Conservation (phyloP, 2,888 invertebrate species). For the Cosmia pyralina region DNA sequence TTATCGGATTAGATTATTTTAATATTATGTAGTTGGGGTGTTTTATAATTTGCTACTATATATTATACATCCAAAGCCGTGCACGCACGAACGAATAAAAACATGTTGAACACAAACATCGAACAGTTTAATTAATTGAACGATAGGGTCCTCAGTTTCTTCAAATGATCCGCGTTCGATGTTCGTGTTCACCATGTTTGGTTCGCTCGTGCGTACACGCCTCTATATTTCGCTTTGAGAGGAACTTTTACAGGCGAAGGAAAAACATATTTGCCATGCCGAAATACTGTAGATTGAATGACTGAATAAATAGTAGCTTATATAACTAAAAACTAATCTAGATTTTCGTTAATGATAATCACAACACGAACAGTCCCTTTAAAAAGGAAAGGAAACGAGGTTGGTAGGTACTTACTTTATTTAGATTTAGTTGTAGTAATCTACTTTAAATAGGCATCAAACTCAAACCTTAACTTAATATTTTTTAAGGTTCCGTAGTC, state of each 20-base stretch:
- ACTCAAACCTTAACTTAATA: too few relatives aligned
- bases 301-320: neutral
- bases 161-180: too few relatives aligned
- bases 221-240: neutral
- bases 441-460: too few relatives aligned
- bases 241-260: neutral
- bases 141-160: too few relatives aligned
- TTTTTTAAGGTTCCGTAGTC: too few relatives aligned
- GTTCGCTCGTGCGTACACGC: too few relatives aligned
- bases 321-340: conserved; percentile 12
- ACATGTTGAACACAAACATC: too few relatives aligned
- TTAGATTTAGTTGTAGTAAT: neutral
- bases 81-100: too few relatives aligned
- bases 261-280: neutral
- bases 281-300: neutral
- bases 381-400: neutral
- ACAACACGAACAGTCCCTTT: neutral
- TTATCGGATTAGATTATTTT: conserved; percentile 9
- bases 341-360: conserved; percentile 17
- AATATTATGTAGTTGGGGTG: neutral
- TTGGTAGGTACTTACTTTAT: neutral
- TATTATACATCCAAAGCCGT: too few relatives aligned
- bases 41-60: neutral
- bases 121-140: too few relatives aligned
- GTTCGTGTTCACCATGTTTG: too few relatives aligned